Percentiles rank a stretch among this genome's conserved stretches.
phyloP scores from a whole-genome alignment of 2,888 invertebrate species.

The Ischnura elegans region DNA sequence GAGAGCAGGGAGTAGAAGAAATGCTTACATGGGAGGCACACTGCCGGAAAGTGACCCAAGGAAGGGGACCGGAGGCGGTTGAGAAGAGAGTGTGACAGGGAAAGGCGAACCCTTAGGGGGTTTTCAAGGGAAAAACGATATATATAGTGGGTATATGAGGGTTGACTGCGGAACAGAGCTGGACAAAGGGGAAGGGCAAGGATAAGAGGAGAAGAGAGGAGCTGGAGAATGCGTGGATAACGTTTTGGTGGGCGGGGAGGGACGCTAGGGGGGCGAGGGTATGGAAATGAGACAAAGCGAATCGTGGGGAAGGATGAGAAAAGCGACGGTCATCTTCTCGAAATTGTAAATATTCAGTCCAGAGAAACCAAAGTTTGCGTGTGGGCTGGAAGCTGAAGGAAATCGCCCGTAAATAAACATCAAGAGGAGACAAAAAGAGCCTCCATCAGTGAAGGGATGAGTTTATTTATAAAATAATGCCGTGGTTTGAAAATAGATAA shows the following conservation, averaged over 20 bases:
- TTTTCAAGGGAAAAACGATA: neutral
- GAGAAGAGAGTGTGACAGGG: neutral
- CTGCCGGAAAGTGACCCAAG: neutral
- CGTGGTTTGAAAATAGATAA: too few species aligned
- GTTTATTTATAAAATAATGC: too few species aligned
- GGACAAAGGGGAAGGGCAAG: neutral
- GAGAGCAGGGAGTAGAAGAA: neutral
- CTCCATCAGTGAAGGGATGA: too few species aligned
- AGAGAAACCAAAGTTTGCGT: neutral
- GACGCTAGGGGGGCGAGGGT: neutral
- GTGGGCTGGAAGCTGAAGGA: neutral
- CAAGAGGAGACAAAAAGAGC: too few species aligned
- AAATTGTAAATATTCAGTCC: neutral
- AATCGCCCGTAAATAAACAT: neutral
- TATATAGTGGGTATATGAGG: neutral
- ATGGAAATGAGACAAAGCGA: neutral
- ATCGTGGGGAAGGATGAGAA: neutral
- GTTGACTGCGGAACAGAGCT: neutral
- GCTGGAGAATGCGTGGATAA: neutral
- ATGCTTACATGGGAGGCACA: neutral
- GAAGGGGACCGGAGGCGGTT: neutral
- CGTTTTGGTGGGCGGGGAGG: neutral
- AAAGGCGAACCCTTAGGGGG: neutral
- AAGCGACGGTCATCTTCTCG: neutral
- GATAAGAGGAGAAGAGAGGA: neutral